Evolutionary conservation across 2,113 vertebrate genomes (phyloP), one percentile per base, ranked within the genome.

Genomic region (Paracanthobrama guichenoti): DNA sequence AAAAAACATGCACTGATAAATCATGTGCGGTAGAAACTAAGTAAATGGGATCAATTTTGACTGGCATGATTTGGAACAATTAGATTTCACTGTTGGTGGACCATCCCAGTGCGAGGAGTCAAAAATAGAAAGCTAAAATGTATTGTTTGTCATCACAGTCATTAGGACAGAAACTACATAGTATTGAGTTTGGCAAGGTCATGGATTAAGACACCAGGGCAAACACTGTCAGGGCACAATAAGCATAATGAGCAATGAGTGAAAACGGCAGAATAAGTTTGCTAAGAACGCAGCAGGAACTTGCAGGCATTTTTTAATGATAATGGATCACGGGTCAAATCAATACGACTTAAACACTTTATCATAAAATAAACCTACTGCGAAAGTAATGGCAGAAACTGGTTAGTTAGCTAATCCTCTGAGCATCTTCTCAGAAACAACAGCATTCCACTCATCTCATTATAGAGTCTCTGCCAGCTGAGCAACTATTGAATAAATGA

Each of bases 401-500:
- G 22, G 76, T 76, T 35, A 79, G 26, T 50, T 50, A 76, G 50
- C 18, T 28, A 66, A 66, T 67, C 60, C 79, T 81, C 24, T 5
- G 24, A 81, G 79, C 60, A 48, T 50, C 50, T 67, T 50, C 79
- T 67, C 24, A 81, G 16, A 81, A 81, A 81, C 62, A 81, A 81
- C 60, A 9, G 6, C 26, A 67, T 81, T 81, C 79, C 60, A 50
- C 60, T n/a, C 60, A 8, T 67, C 60, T 81, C 44, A 67, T 81
- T 84, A 71, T 76, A 77, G 53, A 84, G 42, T 82, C 78, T 87
- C 79, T 24, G 31, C 86, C 83, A 78, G 79, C 67, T 12, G n/a
- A 71, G 22, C 4, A 81, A 77, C 72, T 71, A 84, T 50, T 86
- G 66, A 88, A 88, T 73, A 80, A 73, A 84, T 86, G 57, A 84